These are phyloP conservation scores for Psammodynastes pulverulentus DNA, from an alignment of 2,113 vertebrate genomes.

Conservation along the genomic window DNA sequence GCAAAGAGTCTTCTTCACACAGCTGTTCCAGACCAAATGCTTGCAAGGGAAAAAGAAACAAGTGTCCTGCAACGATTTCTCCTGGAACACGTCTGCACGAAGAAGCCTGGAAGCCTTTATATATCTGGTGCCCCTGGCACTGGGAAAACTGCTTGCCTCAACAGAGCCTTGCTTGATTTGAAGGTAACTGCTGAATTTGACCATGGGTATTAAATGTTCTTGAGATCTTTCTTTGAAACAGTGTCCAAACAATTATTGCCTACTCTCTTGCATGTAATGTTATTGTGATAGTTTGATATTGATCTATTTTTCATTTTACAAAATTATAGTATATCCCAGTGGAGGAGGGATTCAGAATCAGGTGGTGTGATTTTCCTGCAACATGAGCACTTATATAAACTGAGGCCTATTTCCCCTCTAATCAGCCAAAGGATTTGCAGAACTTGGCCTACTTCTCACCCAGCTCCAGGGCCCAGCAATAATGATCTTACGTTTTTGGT, in stretches of 20 bases:
- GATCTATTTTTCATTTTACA: not conserved
- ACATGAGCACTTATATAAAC: too few species aligned
- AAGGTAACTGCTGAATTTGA: conserved; percentile 69
- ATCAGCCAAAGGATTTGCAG: too few species aligned
- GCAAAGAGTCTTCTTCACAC: conserved; percentile 86
- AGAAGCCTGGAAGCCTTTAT: conserved; percentile 84
- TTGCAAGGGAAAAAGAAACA: conserved; percentile 78
- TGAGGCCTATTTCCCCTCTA: too few species aligned
- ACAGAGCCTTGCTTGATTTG: conserved; percentile 80
- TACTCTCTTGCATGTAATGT: too few species aligned
- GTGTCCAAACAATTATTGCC: not conserved
- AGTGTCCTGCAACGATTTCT: conserved; percentile 78
- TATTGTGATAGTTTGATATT: not conserved
- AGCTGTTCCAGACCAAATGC: conserved; percentile 80
- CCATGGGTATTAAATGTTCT: not conserved
- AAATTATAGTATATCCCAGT: not conserved
- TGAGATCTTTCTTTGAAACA: not conserved
- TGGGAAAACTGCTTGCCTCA: conserved; percentile 90
- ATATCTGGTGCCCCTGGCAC: conserved; percentile 92
- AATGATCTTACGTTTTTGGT: too few species aligned
- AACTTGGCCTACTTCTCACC: too few species aligned
- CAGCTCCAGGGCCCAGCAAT: too few species aligned
- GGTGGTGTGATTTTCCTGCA: not conserved
- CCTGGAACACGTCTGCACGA: conserved; percentile 67
- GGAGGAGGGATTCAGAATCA: not conserved